A percentile compares a stretch with the other conserved stretches of the same genome.
Conservation (phyloP, 2,797 vertebrate genomes). For the Moxostoma hubbsi region DNA sequence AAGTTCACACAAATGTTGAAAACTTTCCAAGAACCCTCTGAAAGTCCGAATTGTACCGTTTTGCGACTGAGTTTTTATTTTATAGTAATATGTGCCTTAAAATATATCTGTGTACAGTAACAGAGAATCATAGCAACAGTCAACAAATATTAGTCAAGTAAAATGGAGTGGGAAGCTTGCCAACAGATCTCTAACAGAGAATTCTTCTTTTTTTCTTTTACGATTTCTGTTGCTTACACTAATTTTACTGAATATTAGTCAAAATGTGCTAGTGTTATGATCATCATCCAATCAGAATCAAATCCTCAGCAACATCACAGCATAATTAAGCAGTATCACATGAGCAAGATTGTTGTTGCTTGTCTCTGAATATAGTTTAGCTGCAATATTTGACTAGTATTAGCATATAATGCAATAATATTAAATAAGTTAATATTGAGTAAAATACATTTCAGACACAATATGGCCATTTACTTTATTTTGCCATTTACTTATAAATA, state of each 20-base stretch:
- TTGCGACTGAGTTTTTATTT: neutral
- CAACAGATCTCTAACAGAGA: neutral
- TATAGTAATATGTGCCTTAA: neutral
- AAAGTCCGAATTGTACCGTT: neutral
- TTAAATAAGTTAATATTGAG: too few relatives aligned
- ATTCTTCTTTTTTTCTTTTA: neutral
- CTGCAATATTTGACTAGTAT: too few relatives aligned
- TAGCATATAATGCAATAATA: too few relatives aligned
- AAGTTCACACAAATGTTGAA: slow-evolving; percentile 3
- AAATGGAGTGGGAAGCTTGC: neutral
- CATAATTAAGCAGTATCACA: too few relatives aligned
- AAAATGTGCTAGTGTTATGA: neutral
- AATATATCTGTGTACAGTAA: neutral
- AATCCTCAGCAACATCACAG: too few relatives aligned
- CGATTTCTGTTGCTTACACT: neutral
- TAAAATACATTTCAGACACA: too few relatives aligned
- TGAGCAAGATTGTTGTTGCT: too few relatives aligned
- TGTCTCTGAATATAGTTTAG: too few relatives aligned
- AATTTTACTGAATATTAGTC: neutral
- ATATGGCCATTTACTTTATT: too few relatives aligned
- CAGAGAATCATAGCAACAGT: neutral
- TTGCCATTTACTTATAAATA: too few relatives aligned
- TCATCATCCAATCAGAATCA: neutral
- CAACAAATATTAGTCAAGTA: neutral
- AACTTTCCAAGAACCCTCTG: neutral